Conservation (phyloP, 2,888 invertebrate species). For the Protophormia terraenovae region DNA sequence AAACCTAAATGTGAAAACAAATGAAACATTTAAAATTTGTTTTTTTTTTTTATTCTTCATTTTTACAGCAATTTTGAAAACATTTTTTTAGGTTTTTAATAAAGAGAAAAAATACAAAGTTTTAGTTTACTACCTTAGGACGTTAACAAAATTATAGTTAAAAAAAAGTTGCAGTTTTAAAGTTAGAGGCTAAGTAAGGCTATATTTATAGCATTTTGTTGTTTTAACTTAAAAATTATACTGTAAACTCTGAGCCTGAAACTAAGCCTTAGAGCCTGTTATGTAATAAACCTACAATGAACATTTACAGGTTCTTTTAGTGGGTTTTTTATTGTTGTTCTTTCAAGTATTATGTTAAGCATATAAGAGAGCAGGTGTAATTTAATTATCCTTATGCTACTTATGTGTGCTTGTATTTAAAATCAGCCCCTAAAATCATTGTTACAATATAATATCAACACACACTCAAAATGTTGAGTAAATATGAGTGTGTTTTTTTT, state of each 20-base stretch:
- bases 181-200: not conserved
- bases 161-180: not conserved
- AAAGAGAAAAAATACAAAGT: conserved; percentile 13
- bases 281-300: conserved; percentile 7
- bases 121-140: not conserved
- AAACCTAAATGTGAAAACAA: conserved; percentile 43
- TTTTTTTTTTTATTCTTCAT: conserved; percentile 50
- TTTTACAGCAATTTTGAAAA: conserved; percentile 55
- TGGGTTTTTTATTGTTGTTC: conserved; percentile 25
- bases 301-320: conserved; percentile 36
- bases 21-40: conserved; percentile 47
- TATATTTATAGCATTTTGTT: not conserved
- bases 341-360: not conserved
- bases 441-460: conserved; percentile 1
- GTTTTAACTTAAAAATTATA: not conserved
- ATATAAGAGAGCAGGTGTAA: conserved; percentile 62
- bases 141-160: not conserved
- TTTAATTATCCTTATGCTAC: conserved; percentile 57
- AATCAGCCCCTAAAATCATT: conserved; percentile 66
- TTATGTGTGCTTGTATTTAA: not conserved
- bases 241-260: not conserved
- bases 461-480: not conserved
- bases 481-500: not conserved
- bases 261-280: not conserved
- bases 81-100: not conserved